phyloP scores from a whole-genome alignment of 2,888 invertebrate species.

The Sisyra terminalis region DNA sequence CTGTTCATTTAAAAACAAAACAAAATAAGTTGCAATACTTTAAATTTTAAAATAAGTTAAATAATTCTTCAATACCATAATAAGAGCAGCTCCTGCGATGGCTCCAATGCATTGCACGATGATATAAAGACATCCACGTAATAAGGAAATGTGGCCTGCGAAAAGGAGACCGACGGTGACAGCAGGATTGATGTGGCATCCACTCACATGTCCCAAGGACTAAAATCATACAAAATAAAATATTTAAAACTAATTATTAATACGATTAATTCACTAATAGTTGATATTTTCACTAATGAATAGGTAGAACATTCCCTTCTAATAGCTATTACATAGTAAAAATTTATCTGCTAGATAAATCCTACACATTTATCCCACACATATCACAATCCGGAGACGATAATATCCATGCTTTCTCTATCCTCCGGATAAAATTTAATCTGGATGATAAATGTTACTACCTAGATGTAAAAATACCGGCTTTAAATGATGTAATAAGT shows the following conservation, averaged over 20 bases:
- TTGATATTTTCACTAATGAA: too few species aligned
- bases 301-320: too few species aligned
- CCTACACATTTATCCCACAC: too few species aligned
- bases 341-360: too few species aligned
- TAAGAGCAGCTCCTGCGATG: slow-evolving; percentile 37
- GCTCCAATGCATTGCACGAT: slow-evolving; percentile 49
- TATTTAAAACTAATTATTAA: background rate
- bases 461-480: too few species aligned
- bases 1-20: background rate
- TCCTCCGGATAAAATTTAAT: too few species aligned
- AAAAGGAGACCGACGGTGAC: slow-evolving; percentile 47
- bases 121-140: slow-evolving; percentile 42
- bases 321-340: too few species aligned
- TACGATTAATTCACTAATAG: too few species aligned
- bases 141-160: slow-evolving; percentile 43
- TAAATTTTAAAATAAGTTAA: background rate
- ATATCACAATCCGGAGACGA: too few species aligned
- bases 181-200: slow-evolving; percentile 59
- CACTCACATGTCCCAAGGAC: slow-evolving; percentile 47
- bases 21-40: background rate
- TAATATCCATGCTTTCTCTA: too few species aligned
- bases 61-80: slow-evolving; percentile 31
- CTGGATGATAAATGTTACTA: too few species aligned
- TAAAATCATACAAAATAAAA: slow-evolving; percentile 22
- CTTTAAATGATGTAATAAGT: too few species aligned